Evolutionary conservation across 35 echinoderm and acorn worm species (phyloP).

Genomic region (Apostichopus parvimensis): DNA sequence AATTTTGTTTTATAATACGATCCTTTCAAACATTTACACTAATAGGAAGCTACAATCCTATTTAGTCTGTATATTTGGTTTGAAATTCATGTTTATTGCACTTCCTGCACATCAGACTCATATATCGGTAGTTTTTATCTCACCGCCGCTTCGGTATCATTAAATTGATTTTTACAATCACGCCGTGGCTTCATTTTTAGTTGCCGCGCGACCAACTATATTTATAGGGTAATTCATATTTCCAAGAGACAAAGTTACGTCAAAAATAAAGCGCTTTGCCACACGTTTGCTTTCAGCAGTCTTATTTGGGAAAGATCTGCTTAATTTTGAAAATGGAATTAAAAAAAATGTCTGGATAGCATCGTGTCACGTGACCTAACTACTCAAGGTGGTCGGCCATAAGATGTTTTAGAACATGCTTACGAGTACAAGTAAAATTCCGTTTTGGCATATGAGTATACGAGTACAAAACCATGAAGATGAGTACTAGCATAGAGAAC

Average conservation of each 20-base stretch:
- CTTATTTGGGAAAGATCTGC: no score
- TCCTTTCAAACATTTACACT: neutral
- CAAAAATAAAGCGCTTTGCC: neutral
- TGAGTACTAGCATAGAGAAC: no score
- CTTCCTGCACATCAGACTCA: neutral
- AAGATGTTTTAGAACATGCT: no score
- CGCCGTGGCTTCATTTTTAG: neutral
- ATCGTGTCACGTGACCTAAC: neutral
- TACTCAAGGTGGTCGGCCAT: no score
- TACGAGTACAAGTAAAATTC: no score
- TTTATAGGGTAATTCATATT: conserved; percentile 1
- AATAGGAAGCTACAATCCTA: neutral
- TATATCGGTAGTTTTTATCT: neutral
- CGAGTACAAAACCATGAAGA: no score
- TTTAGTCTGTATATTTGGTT: neutral
- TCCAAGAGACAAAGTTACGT: neutral
- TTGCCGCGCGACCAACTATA: neutral
- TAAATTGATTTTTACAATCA: neutral
- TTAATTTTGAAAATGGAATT: no score
- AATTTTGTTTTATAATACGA: neutral
- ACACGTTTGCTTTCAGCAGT: neutral
- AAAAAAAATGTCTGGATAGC: neutral
- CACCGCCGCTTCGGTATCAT: neutral
- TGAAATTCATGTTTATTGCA: neutral
- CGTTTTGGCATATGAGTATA: no score